Base-by-base conservation (phyloP, 2,797 vertebrate species). In the Buceros bicornis region DNA sequence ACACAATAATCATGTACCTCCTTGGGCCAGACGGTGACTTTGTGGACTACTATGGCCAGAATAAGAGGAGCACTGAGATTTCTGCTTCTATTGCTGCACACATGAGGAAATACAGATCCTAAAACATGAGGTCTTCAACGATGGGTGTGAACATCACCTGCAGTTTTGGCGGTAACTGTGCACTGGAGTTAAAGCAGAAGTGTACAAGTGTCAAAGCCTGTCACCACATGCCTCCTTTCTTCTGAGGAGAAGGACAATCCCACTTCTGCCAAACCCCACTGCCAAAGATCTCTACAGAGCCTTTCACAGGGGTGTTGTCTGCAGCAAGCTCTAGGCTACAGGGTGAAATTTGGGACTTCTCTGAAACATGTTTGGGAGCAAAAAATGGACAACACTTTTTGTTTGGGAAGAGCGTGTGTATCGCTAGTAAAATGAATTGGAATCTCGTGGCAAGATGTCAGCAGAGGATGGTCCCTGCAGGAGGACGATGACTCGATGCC, bases 1-100 rank as follows among this genome's bases (percentile, higher is more conserved):
- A 99, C 97, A 99, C 99, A 3, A 99, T 99, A 96, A 99, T 99
- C 90, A 99, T 99, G 99, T 99, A 99, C 97, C 98, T 99, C 14
- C 96, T 99, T 1, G 99, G 98, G 74, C 99, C 99, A 3, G 98
- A 99, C 42, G 99, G 99, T 21, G 94, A 98, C 28, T 99, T 99
- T 6, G 58, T 99, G 60, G 99, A 99, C 80, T 99, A 99, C 96
- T 99, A 98, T 56, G 99, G 99, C 93, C 99, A 99, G 95, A 99
- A 99, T 97, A 99, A 99, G 97, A 98, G 33, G 61, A 98, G 90
- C 3, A 3, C 83, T 11, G 99, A 99, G 97, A 99, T 99, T 97
- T 95, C 96, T 0, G 90, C 86, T 74, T 98, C 98, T 4, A 98
- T 99, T 80, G 99, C 99, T 16, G 97, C 98, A 2, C 98, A 99